Evolutionary conservation across 2,888 invertebrate species (phyloP), one percentile per base, ranked within the genome.

Genomic region (Eurytoma californica): DNA sequence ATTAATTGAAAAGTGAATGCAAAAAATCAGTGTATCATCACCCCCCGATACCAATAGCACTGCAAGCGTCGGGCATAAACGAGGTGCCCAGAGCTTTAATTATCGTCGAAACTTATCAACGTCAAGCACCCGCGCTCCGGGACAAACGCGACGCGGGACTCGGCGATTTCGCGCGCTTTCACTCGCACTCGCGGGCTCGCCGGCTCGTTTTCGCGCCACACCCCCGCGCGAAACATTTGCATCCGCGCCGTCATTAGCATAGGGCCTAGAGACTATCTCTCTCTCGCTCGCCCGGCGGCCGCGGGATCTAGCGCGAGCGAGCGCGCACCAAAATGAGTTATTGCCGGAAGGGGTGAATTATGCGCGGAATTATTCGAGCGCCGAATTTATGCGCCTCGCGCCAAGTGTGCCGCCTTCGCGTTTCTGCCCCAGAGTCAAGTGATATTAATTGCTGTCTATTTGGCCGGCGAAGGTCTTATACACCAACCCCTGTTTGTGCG

Each of bases 341-440:
- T 86, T 85, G 84, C 86, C 79, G 83, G 88, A 89, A 89, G 89
- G 89, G 90, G 89, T 89, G 88, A 90, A 85, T 90, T 90, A 90
- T 90, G 87, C 85, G 84, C 85, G 85, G 84, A 88, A 89, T 90
- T 88, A 89, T 90, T 89, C 89, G 86, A 85, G 85, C 87, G 85
- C 84, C 85, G 87, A 88, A 90, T 90, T 90, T 89, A 88, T 87
- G 86, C 86, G 83, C 70, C 58, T 39, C 65, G 53, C 69, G 63
- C 39, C 63, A 18, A 18, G 66, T 39, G 9, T 53, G 58, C 39
- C 58, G n/a, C 66, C 39, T 72, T 72, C 75, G 53, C 53, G 53
- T 75, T 30, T 60, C 53, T 16, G 68, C 24, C 67, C 49, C 30
- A n/a, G 53, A 61, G 63, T 86, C 84, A 85, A 86, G 87, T 85